Evolutionary conservation across 2,113 vertebrate species (phyloP), one percentile per base, ranked within the genome.

Genomic region (Cebus imitator): DNA sequence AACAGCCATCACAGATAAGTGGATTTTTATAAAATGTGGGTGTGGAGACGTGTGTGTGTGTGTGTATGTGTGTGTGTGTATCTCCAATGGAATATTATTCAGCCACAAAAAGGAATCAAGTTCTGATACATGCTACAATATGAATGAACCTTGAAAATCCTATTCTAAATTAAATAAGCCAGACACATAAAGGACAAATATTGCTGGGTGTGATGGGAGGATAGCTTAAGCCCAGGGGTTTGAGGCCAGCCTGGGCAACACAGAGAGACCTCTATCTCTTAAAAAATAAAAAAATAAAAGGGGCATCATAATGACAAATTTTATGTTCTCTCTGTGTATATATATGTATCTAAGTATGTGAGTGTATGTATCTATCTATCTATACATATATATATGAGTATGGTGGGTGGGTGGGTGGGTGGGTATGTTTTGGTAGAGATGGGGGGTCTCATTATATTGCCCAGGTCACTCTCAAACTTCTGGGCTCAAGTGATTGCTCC

Each of bases 51-150:
- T 0, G 27, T 30, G 25, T 30, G 25, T 27, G 23, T 61, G 21
- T 21, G 73, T 35, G 6, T 35, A 2, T 68, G 37, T 40, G 37
- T 40, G 37, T 40, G 37, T 40, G 0, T 23, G 50, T 50, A 81
- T 73, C 30, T 61, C 82, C 37, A 92, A 25, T 40, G 21, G 61
- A 90, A 75, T 75, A 90, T 64, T 85, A 87, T 48, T 73, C 61
- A 83, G 9, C 48, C 64, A 78, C 76, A 83, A 87, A 91, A 95
- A 82, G 48, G 9, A 90, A 58, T 95, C 14, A 93, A 83, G 50
- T 91, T 86, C 48, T 87, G 45, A 87, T 64, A 20, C 6, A 91
- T 52, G 45, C 25, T 95, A 64, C 35, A 94, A 89, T 5, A 88
- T 12, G 1, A 52, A 82, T 43, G 14, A 90, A 78, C 30, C 30